Percentiles rank a stretch among this genome's conserved stretches.
Evolutionary conservation across 2,797 vertebrate species (phyloP).

Genomic region (Cossypha polioptera): DNA sequence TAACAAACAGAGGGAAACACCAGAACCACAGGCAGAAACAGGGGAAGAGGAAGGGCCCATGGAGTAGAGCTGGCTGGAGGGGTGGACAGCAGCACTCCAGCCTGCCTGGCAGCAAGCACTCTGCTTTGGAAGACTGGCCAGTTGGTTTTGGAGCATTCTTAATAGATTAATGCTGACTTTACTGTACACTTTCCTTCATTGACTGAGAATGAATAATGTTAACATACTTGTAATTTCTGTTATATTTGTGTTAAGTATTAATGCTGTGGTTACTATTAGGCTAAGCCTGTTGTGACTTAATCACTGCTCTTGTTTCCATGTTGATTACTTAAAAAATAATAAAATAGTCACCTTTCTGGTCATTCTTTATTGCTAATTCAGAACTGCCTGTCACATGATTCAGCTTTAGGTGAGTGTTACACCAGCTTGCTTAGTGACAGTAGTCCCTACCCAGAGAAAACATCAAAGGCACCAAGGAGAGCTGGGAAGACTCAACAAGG

Average conservation of each 20-base stretch:
- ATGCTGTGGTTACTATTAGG: background rate
- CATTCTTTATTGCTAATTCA: background rate
- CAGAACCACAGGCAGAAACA: background rate
- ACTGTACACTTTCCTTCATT: slow-evolving; percentile 13
- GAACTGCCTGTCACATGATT: background rate
- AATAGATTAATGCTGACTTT: slow-evolving; percentile 46
- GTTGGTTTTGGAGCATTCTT: slow-evolving; percentile 16
- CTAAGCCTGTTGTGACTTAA: background rate
- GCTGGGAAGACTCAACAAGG: background rate
- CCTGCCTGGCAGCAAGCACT: background rate
- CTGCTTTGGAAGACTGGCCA: background rate
- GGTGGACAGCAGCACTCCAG: background rate
- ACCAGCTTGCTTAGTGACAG: background rate
- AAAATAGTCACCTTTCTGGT: slow-evolving; percentile 13
- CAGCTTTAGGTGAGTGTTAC: background rate
- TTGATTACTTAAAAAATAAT: slow-evolving; percentile 33
- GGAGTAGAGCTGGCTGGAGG: background rate
- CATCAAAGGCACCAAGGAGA: background rate
- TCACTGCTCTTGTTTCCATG: background rate
- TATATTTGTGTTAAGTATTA: background rate
- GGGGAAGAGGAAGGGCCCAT: background rate
- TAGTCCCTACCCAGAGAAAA: background rate
- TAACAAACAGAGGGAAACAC: background rate
- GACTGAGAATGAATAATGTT: slow-evolving; percentile 26
- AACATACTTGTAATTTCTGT: slow-evolving; percentile 11